Base-by-base conservation (phyloP, 2,888 invertebrate species). In the Hemicrepidius hirtus region DNA sequence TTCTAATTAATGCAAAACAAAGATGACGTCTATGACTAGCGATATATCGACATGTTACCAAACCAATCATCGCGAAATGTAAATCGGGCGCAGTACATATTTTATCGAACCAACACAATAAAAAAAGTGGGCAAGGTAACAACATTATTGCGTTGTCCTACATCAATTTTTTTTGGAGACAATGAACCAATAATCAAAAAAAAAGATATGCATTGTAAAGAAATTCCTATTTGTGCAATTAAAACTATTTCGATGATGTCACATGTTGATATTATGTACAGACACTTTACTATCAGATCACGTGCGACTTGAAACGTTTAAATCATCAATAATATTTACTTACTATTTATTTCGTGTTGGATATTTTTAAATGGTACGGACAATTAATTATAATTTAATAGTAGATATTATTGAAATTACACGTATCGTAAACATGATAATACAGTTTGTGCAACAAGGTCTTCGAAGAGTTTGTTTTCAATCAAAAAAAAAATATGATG, bases 281-380 rank as follows among this genome's bases (percentile, higher is more conserved):
- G 41, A 44, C 41, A 44, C 41, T 44, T 44, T 10, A 13, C 46
- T 49, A 49, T 49, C 46, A 13, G 20, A 4, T 49, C 46, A 49
- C 46, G 46, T 49, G 46, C 46, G 20, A 49, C 46, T 49, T 49
- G 10, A 41, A 49, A 21, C 21, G 21, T 12, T 49, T 21, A 49
- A 49, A 49, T 7, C 18, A 18, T 49, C 46, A 49, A 49, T 9
- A 49, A 49, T 49, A 49, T 49, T 49, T 49, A 49, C 46, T 16
- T 16, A 5, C 46, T 5, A 46, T 6, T 12, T n/a, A 24, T 24
- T 24, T 24, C 24, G 5, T 24, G 5, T 5, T 37, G 37, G 37
- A 10, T 37, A 37, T 12, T 37, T 37, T 12, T 37, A 37, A 37
- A 37, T 24, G 5, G 24, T 24, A 24, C 24, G 3, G 24, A 37